A percentile compares a stretch with the other conserved stretches of the same genome.
Conservation (phyloP, 2,888 invertebrate species). For the Parthenolecanium corni region DNA sequence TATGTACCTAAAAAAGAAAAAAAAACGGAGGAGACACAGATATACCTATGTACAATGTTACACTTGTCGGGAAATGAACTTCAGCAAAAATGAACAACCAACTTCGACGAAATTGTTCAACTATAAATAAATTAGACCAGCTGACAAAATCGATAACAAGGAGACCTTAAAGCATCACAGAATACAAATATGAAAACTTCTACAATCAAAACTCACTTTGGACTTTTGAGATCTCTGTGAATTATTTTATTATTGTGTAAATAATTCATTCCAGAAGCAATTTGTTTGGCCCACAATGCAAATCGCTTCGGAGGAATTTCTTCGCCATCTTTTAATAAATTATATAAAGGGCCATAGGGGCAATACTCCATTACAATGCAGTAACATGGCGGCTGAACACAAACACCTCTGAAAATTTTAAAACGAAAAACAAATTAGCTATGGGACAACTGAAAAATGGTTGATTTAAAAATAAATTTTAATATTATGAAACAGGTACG, state of each 20-base stretch:
- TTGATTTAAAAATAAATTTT: no score
- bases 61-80: no score
- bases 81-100: no score
- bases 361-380: constrained; percentile 99
- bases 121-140: no score
- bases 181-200: no score
- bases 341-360: constrained; percentile 86
- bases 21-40: no score
- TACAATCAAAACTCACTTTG: constrained; percentile 59
- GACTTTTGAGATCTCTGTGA: constrained; percentile 96
- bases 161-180: no score
- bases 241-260: constrained; percentile 93
- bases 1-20: no score
- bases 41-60: no score
- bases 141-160: no score
- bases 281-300: constrained; percentile 87
- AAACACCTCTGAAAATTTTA: constrained; percentile 81
- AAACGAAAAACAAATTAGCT: constrained; percentile 32
- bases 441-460: no score
- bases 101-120: no score
- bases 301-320: constrained; percentile 74
- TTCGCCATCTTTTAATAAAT: constrained; percentile 70
- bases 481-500: not conserved
- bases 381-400: constrained; percentile 79
- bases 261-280: constrained; percentile 93